Conservation (phyloP, 2,888 invertebrate species). For the Trachelus troglodyta region DNA sequence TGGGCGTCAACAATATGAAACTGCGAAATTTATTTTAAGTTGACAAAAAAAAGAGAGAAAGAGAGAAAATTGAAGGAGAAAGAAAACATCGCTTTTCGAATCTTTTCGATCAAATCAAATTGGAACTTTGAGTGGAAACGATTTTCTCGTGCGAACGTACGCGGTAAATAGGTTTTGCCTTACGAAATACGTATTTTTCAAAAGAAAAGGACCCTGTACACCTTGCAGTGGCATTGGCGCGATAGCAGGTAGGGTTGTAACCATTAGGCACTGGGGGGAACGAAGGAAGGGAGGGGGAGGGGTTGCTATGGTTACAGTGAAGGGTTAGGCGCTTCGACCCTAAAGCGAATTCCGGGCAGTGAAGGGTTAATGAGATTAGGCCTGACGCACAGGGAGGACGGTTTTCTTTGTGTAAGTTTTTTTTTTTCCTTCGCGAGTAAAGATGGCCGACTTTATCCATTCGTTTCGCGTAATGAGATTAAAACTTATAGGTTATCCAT, state of each 20-base stretch:
- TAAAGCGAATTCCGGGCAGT: conserved; percentile 41
- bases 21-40: not conserved
- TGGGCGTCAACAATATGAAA: too few relatives aligned
- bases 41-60: not conserved
- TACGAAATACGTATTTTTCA: not conserved
- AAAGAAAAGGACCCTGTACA: conserved; percentile 14
- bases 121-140: too few relatives aligned
- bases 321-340: conserved; percentile 50
- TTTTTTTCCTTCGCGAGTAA: not conserved
- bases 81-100: not conserved
- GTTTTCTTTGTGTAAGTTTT: not conserved
- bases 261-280: conserved; percentile 37
- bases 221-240: conserved; percentile 26
- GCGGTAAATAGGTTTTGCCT: too few relatives aligned
- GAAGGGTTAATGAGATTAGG: conserved; percentile 60
- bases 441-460: conserved; percentile 1
- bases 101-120: too few relatives aligned
- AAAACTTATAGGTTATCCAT: too few relatives aligned
- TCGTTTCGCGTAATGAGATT: too few relatives aligned
- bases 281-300: conserved; percentile 40
- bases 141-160: too few relatives aligned
- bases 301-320: conserved; percentile 49
- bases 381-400: conserved; percentile 1
- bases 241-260: conserved; percentile 39
- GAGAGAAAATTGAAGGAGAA: not conserved